A percentile compares a stretch with the other conserved stretches of the same genome.
phyloP scores from a whole-genome alignment of 2,113 vertebrate genomes.

The Morone saxatilis region DNA sequence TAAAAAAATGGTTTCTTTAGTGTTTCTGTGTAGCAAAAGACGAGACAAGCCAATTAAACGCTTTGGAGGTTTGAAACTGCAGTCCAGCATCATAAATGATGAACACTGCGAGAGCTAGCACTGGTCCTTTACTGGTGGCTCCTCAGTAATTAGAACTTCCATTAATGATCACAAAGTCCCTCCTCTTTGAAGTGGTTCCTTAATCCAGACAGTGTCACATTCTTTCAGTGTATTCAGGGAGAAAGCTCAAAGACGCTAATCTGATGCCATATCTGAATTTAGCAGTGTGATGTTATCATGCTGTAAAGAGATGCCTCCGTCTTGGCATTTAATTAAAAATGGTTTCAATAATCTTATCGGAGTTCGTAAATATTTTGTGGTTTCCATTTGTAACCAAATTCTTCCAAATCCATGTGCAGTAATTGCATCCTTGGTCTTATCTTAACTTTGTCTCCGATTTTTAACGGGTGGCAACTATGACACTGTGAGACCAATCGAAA shows the following conservation, averaged over 20 bases:
- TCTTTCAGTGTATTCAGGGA: conserved; percentile 73
- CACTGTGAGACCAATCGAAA: conserved; percentile 32
- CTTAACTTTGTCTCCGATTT: conserved; percentile 26
- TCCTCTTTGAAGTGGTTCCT: conserved; percentile 75
- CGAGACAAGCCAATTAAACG: conserved; percentile 76
- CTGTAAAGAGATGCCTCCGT: conserved; percentile 54
- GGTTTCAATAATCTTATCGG: conserved; percentile 43
- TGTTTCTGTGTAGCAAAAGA: conserved; percentile 49
- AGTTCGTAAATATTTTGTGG: conserved; percentile 37
- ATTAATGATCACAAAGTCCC: conserved; percentile 80
- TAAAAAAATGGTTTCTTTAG: conserved; percentile 44
- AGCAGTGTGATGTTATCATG: conserved; percentile 64
- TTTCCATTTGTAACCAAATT: conserved; percentile 35
- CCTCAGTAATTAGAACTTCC: conserved; percentile 80
- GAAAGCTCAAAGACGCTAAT: conserved; percentile 76
- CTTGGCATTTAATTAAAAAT: conserved; percentile 70
- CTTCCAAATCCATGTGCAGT: conserved; percentile 23
- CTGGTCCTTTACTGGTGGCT: conserved; percentile 68
- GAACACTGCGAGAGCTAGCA: conserved; percentile 55
- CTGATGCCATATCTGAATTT: conserved; percentile 76
- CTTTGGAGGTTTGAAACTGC: conserved; percentile 68
- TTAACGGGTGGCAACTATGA: conserved; percentile 20
- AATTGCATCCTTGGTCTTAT: conserved; percentile 24
- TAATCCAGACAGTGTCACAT: conserved; percentile 80
- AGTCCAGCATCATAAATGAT: conserved; percentile 77